Evolutionary conservation across 2,113 vertebrate species (phyloP).

Genomic region (Centrocercus urophasianus): DNA sequence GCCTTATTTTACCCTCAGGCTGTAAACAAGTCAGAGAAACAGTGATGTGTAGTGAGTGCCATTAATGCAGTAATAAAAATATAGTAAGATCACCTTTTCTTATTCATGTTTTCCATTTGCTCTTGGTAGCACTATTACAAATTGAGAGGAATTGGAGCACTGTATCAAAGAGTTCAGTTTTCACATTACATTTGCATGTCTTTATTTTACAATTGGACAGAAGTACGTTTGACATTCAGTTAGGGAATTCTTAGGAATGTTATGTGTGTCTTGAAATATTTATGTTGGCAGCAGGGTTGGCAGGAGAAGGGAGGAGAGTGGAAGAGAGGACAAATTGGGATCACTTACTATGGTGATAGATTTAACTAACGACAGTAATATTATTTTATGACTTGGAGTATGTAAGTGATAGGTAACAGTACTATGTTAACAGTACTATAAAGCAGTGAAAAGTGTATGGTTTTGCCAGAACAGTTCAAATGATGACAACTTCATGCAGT

Average conservation of each 20-base stretch:
- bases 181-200: slow-evolving; percentile 2
- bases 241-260: slow-evolving; percentile 36
- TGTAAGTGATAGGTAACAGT: not conserved
- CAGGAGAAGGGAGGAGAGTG: not conserved
- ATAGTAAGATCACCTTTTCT: not conserved
- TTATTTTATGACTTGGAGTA: slow-evolving; percentile 13
- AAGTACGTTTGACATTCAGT: slow-evolving; percentile 28
- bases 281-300: slow-evolving; percentile 8
- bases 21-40: slow-evolving; percentile 9
- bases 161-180: not conserved
- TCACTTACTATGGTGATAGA: not conserved
- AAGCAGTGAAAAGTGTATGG: not conserved
- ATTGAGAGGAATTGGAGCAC: slow-evolving; percentile 9
- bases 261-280: slow-evolving; percentile 27
- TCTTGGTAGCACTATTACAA: not conserved
- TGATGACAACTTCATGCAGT: not conserved
- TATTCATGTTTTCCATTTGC: not conserved
- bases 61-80: not conserved
- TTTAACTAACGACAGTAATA: slow-evolving; percentile 16
- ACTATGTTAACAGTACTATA: not conserved
- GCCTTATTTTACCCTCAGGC: not conserved
- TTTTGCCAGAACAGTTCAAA: not conserved
- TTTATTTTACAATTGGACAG: slow-evolving; percentile 25
- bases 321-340: not conserved
- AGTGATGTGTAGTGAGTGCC: not conserved